Evolutionary conservation across 2,113 vertebrate species (phyloP).

Genomic region (Leptosomus discolor): DNA sequence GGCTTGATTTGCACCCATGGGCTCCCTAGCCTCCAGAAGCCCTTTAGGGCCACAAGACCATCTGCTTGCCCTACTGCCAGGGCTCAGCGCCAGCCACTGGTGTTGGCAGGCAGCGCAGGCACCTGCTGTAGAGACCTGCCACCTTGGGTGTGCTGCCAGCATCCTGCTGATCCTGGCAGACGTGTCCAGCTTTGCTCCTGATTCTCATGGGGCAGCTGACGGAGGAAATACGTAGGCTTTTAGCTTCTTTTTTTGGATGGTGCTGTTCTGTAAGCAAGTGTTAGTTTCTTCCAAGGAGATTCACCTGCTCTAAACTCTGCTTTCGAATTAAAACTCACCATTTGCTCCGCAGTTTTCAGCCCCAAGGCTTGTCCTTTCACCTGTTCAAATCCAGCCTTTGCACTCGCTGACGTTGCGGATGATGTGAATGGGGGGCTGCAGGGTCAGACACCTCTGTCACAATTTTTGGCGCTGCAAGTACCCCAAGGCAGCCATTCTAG

Average conservation of each 20-base stretch:
- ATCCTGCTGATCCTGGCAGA: background rate
- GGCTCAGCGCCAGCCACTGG: accelerated
- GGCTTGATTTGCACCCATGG: background rate
- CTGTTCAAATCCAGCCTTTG: background rate
- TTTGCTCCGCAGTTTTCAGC: background rate
- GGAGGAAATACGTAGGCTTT: background rate
- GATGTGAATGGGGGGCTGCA: background rate
- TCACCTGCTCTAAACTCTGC: background rate
- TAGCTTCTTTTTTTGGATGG: background rate
- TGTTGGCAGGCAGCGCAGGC: background rate
- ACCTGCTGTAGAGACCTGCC: background rate
- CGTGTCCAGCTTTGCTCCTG: background rate
- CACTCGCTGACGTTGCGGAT: background rate
- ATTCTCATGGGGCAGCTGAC: background rate
- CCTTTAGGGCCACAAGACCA: background rate
- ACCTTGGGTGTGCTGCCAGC: background rate
- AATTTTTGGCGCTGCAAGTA: background rate
- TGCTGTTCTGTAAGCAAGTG: background rate
- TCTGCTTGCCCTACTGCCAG: background rate
- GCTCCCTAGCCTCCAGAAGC: background rate
- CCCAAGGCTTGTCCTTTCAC: background rate
- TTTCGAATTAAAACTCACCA: background rate
- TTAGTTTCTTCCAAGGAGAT: background rate
- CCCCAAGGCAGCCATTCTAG: background rate
- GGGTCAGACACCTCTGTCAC: background rate